Evolutionary conservation across 2,888 invertebrate species (phyloP).

Genomic region (Cheilosia vernalis): DNA sequence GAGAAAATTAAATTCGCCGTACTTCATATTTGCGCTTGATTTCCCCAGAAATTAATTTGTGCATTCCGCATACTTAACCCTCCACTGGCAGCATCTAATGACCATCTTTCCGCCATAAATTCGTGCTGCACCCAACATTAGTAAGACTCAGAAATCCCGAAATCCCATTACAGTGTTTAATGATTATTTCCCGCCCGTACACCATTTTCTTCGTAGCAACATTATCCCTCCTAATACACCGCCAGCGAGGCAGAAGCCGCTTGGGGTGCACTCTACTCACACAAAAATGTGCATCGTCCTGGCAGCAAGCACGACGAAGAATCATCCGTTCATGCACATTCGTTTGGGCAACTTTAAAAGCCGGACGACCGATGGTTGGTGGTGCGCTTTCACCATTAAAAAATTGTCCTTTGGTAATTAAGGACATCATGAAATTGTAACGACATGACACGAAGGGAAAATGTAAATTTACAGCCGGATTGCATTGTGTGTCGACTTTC

Average conservation of each 20-base stretch:
- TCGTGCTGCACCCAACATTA: constrained; percentile 64
- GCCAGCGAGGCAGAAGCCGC: constrained; percentile 1
- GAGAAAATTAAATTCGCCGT: constrained; percentile 50
- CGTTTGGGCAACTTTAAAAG: constrained; percentile 48
- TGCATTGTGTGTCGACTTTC: constrained; percentile 30
- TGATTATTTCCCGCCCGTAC: constrained; percentile 62
- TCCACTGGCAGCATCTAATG: constrained; percentile 54
- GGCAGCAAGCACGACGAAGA: neutral
- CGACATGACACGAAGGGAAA: constrained; percentile 73
- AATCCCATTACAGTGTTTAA: constrained; percentile 73
- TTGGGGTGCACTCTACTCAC: constrained; percentile 29
- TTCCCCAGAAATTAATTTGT: constrained; percentile 63
- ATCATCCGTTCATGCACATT: constrained; percentile 51
- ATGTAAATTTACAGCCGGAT: constrained; percentile 62
- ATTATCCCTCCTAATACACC: constrained; percentile 59
- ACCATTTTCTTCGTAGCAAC: constrained; percentile 59
- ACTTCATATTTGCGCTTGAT: constrained; percentile 54
- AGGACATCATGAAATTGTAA: constrained; percentile 74
- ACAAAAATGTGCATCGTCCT: constrained; percentile 4
- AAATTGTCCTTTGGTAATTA: constrained; percentile 72
- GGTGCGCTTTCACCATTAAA: constrained; percentile 58
- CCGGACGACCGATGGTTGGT: constrained; percentile 19
- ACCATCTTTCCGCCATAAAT: constrained; percentile 71
- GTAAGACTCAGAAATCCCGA: constrained; percentile 57
- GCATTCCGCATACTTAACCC: constrained; percentile 58